These are phyloP conservation scores for Danaus plexippus DNA, from an alignment of 1,140 invertebrate genomes.

Conservation along the genomic window DNA sequence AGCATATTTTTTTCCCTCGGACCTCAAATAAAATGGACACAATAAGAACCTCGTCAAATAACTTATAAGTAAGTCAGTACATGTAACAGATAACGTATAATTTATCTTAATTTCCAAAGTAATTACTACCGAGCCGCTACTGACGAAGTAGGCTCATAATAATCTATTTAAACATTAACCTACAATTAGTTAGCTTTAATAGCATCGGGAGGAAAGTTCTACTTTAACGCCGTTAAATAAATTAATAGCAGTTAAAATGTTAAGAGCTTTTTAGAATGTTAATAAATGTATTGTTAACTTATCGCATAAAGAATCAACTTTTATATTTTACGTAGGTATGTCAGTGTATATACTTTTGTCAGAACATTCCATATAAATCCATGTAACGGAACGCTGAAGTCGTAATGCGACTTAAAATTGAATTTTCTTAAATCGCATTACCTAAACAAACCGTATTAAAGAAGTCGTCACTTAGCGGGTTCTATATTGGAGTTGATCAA, in stretches of 20 bases:
- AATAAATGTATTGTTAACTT: too few relatives aligned
- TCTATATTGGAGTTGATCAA: conserved; percentile 25
- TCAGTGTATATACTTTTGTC: too few relatives aligned
- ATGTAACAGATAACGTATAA: conserved; percentile 14
- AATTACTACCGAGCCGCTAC: conserved; percentile 30
- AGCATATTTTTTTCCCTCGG: too few relatives aligned
- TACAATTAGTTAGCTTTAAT: conserved; percentile 56
- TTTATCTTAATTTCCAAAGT: conserved; percentile 27
- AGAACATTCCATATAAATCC: conserved; percentile 1
- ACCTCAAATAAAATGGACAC: too few relatives aligned
- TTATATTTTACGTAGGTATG: too few relatives aligned
- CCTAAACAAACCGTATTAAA: conserved; percentile 15
- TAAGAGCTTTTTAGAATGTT: too few relatives aligned
- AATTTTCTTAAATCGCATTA: conserved; percentile 12
- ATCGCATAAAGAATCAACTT: too few relatives aligned
- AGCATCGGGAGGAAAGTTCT: conserved; percentile 47
- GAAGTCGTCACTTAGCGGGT: conserved; percentile 18
- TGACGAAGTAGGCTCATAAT: conserved; percentile 39
- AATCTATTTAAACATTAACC: conserved; percentile 43
- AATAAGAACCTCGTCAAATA: neutral
- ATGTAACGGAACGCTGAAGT: too few relatives aligned
- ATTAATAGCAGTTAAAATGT: conserved; percentile 49
- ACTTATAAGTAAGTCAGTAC: conserved; percentile 7
- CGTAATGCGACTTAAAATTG: too few relatives aligned
- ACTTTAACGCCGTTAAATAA: conserved; percentile 48